Evolutionary conservation across 2,888 invertebrate genomes (phyloP), one percentile per base, ranked within the genome.

Genomic region (Steinernema hermaphroditum): DNA sequence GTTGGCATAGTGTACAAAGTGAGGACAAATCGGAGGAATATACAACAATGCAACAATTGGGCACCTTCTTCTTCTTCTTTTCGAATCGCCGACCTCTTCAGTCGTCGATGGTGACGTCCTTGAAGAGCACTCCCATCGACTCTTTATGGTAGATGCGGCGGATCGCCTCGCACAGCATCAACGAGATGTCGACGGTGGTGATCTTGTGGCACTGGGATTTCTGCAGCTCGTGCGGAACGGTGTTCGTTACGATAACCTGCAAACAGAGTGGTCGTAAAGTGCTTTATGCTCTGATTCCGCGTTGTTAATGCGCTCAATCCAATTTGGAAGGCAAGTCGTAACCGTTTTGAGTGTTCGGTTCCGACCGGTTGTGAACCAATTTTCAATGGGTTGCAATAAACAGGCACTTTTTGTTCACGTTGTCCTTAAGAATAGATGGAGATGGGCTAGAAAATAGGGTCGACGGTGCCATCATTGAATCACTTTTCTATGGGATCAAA

Each of bases 111-210:
- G 96, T 95, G 77, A 97, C 96, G 88, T 97, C 95, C 87, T 94
- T 93, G 89, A 97, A 97, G 72, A 97, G 91, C 89, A 96, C 96
- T 12, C 95, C 95, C 96, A 97, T 97, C 43, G 96, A 96, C 88
- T 97, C 97, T 87, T 96, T 95, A 89, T 97, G 95, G 88, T 97
- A 96, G 81, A 97, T 97, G 85, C 97, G 92, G 32, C 97, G 91
- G 83, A 97, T 97, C 16, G 96, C 96, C 89, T 98, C 97, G 19
- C 95, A 93, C 75, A 97, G 90, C 76, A 97, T 90, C 81, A 96
- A 92, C 80, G 95, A 96, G 88, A 98, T 96, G 89, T 97, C 97
- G 43, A 98, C 96, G 16, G 76, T 76, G 50, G 71, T 76, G 70
- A 76, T 76, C 43, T 97, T 97, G 88, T 94, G 93, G 88, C 96